These are phyloP conservation scores for Hexactinellida sp. DNA, from an alignment of 37 sponge, comb jelly and placozoan genomes.

Conservation along the genomic window DNA sequence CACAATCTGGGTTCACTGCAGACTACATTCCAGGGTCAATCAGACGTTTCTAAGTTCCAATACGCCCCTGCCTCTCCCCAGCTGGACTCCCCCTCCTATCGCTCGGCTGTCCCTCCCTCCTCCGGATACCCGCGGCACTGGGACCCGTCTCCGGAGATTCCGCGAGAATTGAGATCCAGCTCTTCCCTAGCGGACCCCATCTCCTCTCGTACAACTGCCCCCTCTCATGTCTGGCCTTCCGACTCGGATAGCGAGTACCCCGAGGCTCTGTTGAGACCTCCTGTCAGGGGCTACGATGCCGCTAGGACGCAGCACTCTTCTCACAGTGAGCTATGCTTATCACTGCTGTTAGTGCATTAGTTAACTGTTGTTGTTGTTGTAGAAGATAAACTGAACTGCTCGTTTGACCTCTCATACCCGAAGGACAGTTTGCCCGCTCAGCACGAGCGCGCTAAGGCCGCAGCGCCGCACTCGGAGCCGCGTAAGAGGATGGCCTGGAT, in stretches of 20 bases:
- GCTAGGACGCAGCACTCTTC: background rate
- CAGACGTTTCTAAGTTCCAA: background rate
- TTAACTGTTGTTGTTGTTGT: background rate
- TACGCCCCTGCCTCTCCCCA: background rate
- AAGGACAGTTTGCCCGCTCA: background rate
- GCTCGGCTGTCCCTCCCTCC: background rate
- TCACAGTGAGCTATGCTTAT: background rate
- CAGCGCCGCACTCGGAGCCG: background rate
- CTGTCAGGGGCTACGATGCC: background rate
- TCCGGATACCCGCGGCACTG: background rate
- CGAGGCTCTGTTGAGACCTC: background rate
- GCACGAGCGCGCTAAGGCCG: background rate
- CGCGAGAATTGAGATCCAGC: background rate
- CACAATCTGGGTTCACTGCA: background rate
- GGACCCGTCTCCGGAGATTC: background rate
- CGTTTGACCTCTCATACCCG: background rate
- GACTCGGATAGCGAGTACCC: background rate
- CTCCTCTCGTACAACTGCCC: background rate
- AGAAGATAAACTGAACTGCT: conserved; percentile 6
- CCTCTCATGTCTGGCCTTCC: background rate
- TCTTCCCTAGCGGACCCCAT: background rate
- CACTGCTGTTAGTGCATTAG: background rate
- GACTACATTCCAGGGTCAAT: background rate
- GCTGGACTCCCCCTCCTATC: background rate
- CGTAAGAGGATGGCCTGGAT: conserved; percentile 13